Conservation (phyloP, 2,113 vertebrate genomes). For the Cromileptes altivelis region DNA sequence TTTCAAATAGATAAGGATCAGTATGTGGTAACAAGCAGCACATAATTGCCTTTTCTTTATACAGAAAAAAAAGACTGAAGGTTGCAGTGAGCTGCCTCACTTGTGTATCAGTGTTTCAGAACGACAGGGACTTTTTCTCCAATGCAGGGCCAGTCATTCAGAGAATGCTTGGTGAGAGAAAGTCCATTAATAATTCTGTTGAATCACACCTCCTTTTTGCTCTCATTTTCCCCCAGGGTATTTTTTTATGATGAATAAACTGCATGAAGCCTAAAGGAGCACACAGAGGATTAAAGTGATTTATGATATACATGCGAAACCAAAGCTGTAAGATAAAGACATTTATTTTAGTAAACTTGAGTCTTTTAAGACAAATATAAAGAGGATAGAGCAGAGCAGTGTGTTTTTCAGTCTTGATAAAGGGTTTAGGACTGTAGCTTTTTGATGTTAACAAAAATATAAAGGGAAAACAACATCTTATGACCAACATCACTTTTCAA, state of each 20-base stretch:
- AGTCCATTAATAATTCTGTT: slow-evolving; percentile 75
- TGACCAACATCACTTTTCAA: background rate
- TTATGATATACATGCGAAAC: background rate
- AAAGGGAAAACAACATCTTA: background rate
- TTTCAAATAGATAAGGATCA: slow-evolving; percentile 1
- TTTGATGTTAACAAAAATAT: background rate
- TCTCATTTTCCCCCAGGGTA: slow-evolving; percentile 58
- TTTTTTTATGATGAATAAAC: slow-evolving; percentile 50
- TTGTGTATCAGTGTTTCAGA: slow-evolving; percentile 58
- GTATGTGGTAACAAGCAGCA: slow-evolving; percentile 11
- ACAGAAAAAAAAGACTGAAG: slow-evolving; percentile 6
- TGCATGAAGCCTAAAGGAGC: background rate
- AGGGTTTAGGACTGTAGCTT: background rate
- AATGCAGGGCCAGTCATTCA: slow-evolving; percentile 69
- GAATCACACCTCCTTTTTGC: slow-evolving; percentile 48
- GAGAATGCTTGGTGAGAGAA: slow-evolving; percentile 72
- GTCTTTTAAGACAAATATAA: background rate
- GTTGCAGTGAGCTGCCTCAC: slow-evolving; percentile 14
- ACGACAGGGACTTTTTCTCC: slow-evolving; percentile 71
- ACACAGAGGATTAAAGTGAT: background rate
- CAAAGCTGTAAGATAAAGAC: background rate
- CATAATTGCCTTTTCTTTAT: background rate
- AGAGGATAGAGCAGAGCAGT: background rate
- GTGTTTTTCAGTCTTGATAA: background rate
- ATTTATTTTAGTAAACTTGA: background rate